phyloP scores from a whole-genome alignment of 2,113 vertebrate species.

The Halichoerus grypus region DNA sequence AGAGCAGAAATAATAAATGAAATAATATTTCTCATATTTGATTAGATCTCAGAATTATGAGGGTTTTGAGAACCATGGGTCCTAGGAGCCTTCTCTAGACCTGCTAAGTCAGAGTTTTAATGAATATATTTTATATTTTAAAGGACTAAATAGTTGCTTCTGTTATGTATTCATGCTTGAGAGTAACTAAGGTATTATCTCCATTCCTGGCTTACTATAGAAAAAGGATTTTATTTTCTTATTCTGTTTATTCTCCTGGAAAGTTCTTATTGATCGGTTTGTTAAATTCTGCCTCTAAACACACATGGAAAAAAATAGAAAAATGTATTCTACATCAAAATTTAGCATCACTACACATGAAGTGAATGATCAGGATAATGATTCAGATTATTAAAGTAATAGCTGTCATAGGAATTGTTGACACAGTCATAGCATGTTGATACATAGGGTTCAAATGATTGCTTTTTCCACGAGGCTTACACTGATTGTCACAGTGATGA shows the following conservation, averaged over 20 bases:
- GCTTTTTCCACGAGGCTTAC: background rate
- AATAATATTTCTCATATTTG: background rate
- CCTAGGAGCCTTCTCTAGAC: background rate
- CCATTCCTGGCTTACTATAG: background rate
- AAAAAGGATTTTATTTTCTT: background rate
- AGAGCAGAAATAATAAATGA: background rate
- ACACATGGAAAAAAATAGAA: background rate
- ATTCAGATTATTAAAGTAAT: constrained; percentile 15
- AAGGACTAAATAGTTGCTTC: background rate
- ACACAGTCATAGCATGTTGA: background rate
- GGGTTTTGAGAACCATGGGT: background rate
- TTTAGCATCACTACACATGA: constrained; percentile 18
- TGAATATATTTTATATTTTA: background rate
- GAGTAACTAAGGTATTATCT: background rate
- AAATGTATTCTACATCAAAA: constrained; percentile 35
- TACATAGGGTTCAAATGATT: background rate
- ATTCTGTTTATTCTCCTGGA: background rate
- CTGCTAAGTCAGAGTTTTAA: background rate
- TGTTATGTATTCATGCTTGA: background rate
- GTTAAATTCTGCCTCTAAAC: constrained; percentile 12
- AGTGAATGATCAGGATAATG: background rate
- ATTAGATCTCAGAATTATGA: background rate
- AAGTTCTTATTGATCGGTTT: constrained; percentile 22
- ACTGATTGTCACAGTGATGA: background rate
- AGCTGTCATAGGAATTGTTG: background rate